Evolutionary conservation across 2,888 invertebrate genomes (phyloP).

Genomic region (Micoletzkya japonica): DNA sequence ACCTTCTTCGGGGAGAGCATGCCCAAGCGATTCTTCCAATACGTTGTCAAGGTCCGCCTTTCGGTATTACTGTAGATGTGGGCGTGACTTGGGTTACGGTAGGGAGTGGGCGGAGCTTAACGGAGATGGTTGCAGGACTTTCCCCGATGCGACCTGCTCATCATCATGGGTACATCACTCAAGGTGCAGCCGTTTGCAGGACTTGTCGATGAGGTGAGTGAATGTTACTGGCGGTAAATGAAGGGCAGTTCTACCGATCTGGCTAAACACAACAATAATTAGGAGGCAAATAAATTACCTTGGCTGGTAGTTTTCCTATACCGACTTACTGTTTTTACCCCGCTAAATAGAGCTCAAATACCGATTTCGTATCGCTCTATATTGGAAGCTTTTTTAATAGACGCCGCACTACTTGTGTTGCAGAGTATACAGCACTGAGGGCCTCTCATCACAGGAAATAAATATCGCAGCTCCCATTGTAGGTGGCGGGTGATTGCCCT

Average conservation of each 20-base stretch:
- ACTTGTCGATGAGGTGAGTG: slow-evolving; percentile 75
- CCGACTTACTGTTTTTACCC: too few species aligned
- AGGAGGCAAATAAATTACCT: neutral
- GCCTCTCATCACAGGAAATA: neutral
- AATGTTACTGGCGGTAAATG: neutral
- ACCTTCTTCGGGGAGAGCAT: slow-evolving; percentile 92
- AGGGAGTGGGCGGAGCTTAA: too few species aligned
- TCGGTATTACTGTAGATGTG: neutral
- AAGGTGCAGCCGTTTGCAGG: slow-evolving; percentile 93
- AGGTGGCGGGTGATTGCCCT: slow-evolving; percentile 74
- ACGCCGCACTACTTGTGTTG: too few species aligned
- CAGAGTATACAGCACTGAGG: neutral
- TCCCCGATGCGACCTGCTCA: slow-evolving; percentile 82
- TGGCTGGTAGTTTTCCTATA: too few species aligned
- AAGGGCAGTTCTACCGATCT: neutral
- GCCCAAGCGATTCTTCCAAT: slow-evolving; percentile 74
- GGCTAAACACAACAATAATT: neutral
- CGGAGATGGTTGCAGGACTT: slow-evolving; percentile 72
- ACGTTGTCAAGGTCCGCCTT: slow-evolving; percentile 66
- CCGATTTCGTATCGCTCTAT: neutral
- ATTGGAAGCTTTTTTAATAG: neutral
- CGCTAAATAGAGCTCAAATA: neutral
- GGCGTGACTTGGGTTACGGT: too few species aligned
- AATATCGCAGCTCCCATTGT: neutral
- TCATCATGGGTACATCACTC: slow-evolving; percentile 91